phyloP scores from a whole-genome alignment of 2,113 vertebrate genomes.

The Oreochromis spilurus region DNA sequence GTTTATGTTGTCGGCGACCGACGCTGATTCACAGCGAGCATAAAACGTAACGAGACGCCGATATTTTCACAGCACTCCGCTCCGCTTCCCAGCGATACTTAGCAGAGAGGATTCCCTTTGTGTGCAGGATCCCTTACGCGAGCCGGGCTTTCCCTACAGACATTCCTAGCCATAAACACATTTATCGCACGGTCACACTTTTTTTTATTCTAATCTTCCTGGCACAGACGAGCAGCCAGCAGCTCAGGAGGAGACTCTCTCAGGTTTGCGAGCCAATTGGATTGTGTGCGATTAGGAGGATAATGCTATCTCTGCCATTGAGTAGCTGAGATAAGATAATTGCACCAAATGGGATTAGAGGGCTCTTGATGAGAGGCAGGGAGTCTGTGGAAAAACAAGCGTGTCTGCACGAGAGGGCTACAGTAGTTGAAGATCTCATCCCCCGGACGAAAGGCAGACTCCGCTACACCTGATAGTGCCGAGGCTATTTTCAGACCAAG shows the following conservation, averaged over 20 bases:
- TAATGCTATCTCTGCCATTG: constrained; percentile 63
- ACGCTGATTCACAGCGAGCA: not conserved
- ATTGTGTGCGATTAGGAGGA: constrained; percentile 67
- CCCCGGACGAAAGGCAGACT: constrained; percentile 47
- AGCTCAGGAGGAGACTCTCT: constrained; percentile 25
- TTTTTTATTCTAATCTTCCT: constrained; percentile 13
- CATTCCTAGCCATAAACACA: constrained; percentile 25
- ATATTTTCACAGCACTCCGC: constrained; percentile 62
- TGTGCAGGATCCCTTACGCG: constrained; percentile 5
- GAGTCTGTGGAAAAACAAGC: constrained; percentile 33
- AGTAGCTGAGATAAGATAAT: constrained; percentile 73
- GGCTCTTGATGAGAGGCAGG: constrained; percentile 51
- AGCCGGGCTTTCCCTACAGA: constrained; percentile 4
- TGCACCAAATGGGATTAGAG: constrained; percentile 70
- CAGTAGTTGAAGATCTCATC: constrained; percentile 33
- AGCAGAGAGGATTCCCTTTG: constrained; percentile 17
- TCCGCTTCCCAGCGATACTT: constrained; percentile 10
- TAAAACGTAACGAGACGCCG: constrained; percentile 40
- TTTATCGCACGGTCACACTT: constrained; percentile 5
- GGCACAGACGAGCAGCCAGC: constrained; percentile 12
- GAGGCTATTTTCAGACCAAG: constrained; percentile 8
- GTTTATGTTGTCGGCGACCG: not conserved
- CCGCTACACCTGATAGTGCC: constrained; percentile 22
- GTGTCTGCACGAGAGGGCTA: constrained; percentile 28
- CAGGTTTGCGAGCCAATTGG: constrained; percentile 52